These are phyloP conservation scores for Chromoteleia sp. DNA, from an alignment of 2,888 invertebrate species.

Conservation along the genomic window DNA sequence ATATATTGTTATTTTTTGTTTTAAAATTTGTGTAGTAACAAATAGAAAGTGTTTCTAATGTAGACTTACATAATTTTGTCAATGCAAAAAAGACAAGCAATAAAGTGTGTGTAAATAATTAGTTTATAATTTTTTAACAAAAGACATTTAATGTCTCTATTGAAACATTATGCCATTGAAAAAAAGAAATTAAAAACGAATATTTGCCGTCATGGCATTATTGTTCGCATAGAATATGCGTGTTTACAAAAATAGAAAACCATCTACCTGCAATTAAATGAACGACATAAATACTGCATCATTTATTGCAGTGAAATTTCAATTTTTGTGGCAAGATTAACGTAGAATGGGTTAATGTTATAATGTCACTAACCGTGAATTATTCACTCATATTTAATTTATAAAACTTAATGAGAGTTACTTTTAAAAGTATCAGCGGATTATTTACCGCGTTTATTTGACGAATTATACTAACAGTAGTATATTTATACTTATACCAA, in stretches of 20 bases:
- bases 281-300: slow-evolving; percentile 29
- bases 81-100: too few relatives aligned
- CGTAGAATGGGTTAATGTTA: not conserved
- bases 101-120: too few relatives aligned
- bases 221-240: slow-evolving; percentile 7
- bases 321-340: slow-evolving; percentile 21
- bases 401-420: not conserved
- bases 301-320: slow-evolving; percentile 54
- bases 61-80: too few relatives aligned
- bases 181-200: slow-evolving; percentile 11
- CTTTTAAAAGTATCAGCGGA: too few relatives aligned
- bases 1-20: too few relatives aligned
- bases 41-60: too few relatives aligned
- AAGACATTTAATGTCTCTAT: slow-evolving; percentile 3
- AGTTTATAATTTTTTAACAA: not conserved
- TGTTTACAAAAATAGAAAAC: slow-evolving; percentile 15
- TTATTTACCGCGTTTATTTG: not conserved
- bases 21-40: too few relatives aligned
- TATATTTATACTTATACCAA: too few relatives aligned
- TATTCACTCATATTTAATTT: not conserved
- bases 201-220: slow-evolving; percentile 8
- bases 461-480: not conserved
- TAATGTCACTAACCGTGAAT: not conserved
- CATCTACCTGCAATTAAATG: slow-evolving; percentile 47
- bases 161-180: slow-evolving; percentile 32